Evolutionary conservation across 2,113 vertebrate species (phyloP).

Genomic region (Pantherophis guttatus): DNA sequence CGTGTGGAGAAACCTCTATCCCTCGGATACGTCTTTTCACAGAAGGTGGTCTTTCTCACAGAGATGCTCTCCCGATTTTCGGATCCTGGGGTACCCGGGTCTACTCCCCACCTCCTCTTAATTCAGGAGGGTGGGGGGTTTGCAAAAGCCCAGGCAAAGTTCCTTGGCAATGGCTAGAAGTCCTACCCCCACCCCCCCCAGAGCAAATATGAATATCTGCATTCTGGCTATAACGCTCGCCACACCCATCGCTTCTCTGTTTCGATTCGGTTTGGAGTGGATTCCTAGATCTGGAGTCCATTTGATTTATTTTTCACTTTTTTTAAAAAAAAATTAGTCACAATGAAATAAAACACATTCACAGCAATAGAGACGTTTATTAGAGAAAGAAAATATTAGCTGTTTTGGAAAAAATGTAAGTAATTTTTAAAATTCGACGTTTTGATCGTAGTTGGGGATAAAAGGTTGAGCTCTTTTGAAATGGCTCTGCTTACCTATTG

Average conservation of each 20-base stretch:
- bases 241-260: neutral
- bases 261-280: neutral
- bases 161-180: too few relatives aligned
- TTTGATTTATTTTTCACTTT: neutral
- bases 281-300: neutral
- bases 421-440: neutral
- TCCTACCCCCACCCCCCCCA: neutral
- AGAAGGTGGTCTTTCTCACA: neutral
- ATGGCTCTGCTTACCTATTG: neutral
- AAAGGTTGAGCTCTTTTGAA: neutral
- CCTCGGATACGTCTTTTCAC: neutral
- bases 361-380: neutral
- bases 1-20: neutral
- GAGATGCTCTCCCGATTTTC: neutral
- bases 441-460: neutral
- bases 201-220: neutral
- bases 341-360: neutral
- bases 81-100: neutral
- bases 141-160: neutral
- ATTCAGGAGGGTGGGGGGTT: too few relatives aligned
- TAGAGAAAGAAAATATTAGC: neutral
- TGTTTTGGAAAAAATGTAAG: neutral
- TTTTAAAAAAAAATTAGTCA: neutral
- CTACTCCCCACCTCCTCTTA: neutral
- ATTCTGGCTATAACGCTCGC: neutral